Evolutionary conservation across 2,113 vertebrate genomes (phyloP).

Genomic region (Scomber japonicus): DNA sequence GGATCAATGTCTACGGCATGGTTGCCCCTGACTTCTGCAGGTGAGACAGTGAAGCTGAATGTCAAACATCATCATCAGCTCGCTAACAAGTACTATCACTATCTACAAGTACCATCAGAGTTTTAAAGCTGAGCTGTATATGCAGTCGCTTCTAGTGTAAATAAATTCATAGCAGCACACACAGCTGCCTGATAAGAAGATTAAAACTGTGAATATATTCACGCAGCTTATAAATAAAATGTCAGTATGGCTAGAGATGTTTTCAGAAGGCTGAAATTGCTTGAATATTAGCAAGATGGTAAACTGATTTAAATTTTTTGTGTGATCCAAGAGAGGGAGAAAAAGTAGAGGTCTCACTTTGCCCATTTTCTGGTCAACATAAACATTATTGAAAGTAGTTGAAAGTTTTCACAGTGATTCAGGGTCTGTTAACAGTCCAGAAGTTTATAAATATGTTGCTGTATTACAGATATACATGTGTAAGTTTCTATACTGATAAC

Average conservation of each 20-base stretch:
- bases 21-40: slow-evolving; percentile 99
- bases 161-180: slow-evolving; percentile 30
- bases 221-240: slow-evolving; percentile 51
- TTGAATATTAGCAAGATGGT: slow-evolving; percentile 13
- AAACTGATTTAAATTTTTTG: neutral
- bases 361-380: neutral
- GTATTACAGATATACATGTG: neutral
- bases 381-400: neutral
- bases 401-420: neutral
- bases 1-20: slow-evolving; percentile 98
- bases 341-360: neutral
- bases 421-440: neutral
- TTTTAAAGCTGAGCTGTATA: neutral
- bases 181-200: slow-evolving; percentile 39
- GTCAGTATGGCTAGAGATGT: slow-evolving; percentile 37
- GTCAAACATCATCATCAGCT: slow-evolving; percentile 25
- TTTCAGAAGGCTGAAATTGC: slow-evolving; percentile 31
- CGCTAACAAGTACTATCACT: neutral
- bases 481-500: neutral
- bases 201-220: slow-evolving; percentile 49
- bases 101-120: neutral
- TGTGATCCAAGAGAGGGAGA: neutral
- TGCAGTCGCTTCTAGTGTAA: slow-evolving; percentile 5
- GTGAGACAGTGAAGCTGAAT: slow-evolving; percentile 81
- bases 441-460: neutral